Base-by-base conservation (phyloP, 2,888 invertebrate genomes). In the Pammene aurita region DNA sequence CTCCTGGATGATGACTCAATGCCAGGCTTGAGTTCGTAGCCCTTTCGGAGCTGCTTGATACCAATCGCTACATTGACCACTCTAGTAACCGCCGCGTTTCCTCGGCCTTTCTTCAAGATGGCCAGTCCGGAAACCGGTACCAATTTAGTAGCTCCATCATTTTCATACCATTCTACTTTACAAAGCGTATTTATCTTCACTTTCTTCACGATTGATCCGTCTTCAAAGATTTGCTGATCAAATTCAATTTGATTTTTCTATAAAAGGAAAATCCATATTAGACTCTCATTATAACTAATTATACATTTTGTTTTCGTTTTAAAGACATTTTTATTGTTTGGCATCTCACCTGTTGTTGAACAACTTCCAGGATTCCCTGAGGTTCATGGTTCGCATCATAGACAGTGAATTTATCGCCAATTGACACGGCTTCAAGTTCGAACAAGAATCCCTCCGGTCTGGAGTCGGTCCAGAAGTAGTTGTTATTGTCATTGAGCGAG, bases 401-500 rank as follows among this genome's bases (percentile, higher is more conserved):
- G 67, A 96, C 93, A n/a, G 95, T 95, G 78, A 96, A 96, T 81
- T 95, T 95, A 76, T 96, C 95, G 16, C 95, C 95, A 66, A 94
- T 88, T 13, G 94, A 94, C 7, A 96, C 92, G 0, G 95, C 94
- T 79, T 95, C 95, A 71, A 95, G 87, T 81, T 95, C 95, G 84
- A 96, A 96, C 42, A 94, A 95, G 82, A 94, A 96, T 61, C 96
- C 96, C 83, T 95, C 95, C 0, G 94, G 94, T 72, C 94, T 90
- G 44, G 95, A 96, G 87, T 96, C 96, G 34, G 95, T 95, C 95
- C 96, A 96, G 90, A 96, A 96, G 84, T 95, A 96, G 81, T 95
- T 95, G 60, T 93, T 91, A 82, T 96, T 96, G 72, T 94, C 92
- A 86, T 95, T 95, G 54, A 95, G 91, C 48, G 93, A 92, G 42